Conservation (phyloP, 92 coral and sea anemone species). For the Scolanthus callimorphus region DNA sequence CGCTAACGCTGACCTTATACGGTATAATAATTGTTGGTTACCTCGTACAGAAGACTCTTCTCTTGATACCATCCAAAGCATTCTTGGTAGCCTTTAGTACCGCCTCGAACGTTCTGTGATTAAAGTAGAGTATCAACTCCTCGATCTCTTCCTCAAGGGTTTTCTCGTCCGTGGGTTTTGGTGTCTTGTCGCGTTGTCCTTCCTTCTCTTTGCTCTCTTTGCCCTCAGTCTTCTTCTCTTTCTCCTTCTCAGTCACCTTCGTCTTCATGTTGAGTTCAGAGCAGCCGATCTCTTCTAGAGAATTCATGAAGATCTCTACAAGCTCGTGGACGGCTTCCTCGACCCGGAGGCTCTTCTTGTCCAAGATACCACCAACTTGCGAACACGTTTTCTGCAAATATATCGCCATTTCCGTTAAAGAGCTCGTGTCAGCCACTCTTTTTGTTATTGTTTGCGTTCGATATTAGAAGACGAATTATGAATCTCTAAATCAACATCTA, state of each 20-base stretch:
- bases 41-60: slow-evolving; percentile 80
- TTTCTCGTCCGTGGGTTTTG: slow-evolving; percentile 77
- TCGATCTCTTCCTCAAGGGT: slow-evolving; percentile 85
- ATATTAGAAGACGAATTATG: too few species aligned
- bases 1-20: too few species aligned
- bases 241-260: slow-evolving; percentile 57
- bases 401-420: too few species aligned
- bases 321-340: slow-evolving; percentile 88
- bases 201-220: slow-evolving; percentile 50
- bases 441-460: too few species aligned
- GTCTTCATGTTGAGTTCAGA: slow-evolving; percentile 62
- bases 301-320: slow-evolving; percentile 68
- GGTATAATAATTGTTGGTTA: too few species aligned
- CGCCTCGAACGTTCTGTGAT: slow-evolving; percentile 85
- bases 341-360: slow-evolving; percentile 65
- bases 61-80: slow-evolving; percentile 80
- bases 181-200: slow-evolving; percentile 64
- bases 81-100: slow-evolving; percentile 72
- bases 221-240: slow-evolving; percentile 63
- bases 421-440: too few species aligned
- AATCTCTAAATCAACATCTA: too few species aligned
- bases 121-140: slow-evolving; percentile 72
- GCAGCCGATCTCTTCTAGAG: slow-evolving; percentile 62
- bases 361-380: slow-evolving; percentile 50
- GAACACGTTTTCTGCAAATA: slow-evolving; percentile 65